Base-by-base conservation (phyloP, 2,113 vertebrate genomes). In the Ictalurus furcatus region DNA sequence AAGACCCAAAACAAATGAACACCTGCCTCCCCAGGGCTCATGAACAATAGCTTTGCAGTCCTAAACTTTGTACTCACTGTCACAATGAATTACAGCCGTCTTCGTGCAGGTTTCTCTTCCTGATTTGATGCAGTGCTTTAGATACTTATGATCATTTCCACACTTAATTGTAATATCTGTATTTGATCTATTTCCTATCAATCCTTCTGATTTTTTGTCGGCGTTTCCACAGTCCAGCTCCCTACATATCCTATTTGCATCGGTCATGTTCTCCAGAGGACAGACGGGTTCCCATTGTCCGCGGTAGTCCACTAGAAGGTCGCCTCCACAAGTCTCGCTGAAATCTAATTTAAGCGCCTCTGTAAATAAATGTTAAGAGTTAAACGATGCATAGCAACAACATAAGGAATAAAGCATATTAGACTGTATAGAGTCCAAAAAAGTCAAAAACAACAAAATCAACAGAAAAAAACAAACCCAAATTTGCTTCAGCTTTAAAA, bases 261-360 rank as follows among this genome's bases (percentile, higher is more conserved):
- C 0, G 0, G 0, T 0, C 0, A 0, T 0, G 0, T 65, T 0
- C 0, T 6, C 0, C 44, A 85, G 0, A 7, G 0, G 0, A 90
- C 91, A 94, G 5, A 93, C 82, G 1, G 54, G 54, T 71, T 93
- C 56, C 92, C 88, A 92, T 0, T 2, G 0, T 21, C 19, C 21
- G 13, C 0, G 0, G 81, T 93, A 92, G 0, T 17, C 28, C 44
- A 96, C 87, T 9, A 0, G 0, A 48, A 95, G 74, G 0, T 28
- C 0, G 3, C 95, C 95, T 1, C 94, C 93, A 40, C 94, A 93
- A 0, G 6, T 13, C n/a, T 79, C 0, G 9, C 86, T 30, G 0
- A 87, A 79, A 0, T 2, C 85, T 5, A 94, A 90, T 1, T 54
- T 0, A 1, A 94, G 0, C 6, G 6, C 6, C 2, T 6, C 90